A percentile compares a stretch with the other conserved stretches of the same genome.
Conservation (phyloP, 2,113 vertebrate genomes). For the Dipodomys ordii region DNA sequence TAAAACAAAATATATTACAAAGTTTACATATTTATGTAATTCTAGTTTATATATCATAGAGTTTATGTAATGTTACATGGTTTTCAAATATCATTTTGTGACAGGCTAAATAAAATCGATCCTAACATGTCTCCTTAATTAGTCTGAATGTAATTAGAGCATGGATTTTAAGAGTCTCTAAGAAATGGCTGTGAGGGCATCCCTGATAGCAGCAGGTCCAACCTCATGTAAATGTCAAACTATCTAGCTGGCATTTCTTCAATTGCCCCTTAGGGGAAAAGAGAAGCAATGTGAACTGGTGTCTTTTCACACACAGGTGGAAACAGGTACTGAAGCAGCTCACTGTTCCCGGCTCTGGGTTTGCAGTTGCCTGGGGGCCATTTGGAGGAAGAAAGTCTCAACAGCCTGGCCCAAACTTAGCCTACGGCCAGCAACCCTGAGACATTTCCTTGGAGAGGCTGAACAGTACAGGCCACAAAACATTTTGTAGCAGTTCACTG, state of each 20-base stretch:
- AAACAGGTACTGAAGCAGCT: neutral
- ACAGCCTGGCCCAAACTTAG: neutral
- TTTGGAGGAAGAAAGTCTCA: neutral
- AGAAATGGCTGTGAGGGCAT: neutral
- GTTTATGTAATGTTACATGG: neutral
- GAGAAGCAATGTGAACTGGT: slow-evolving; percentile 9
- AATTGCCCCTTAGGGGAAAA: slow-evolving; percentile 2
- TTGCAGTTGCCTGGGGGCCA: neutral
- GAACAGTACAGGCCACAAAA: neutral
- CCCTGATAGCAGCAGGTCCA: neutral
- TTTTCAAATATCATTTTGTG: slow-evolving; percentile 21
- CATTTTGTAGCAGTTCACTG: neutral
- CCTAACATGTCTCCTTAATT: neutral
- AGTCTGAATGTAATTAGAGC: neutral
- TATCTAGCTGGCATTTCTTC: neutral
- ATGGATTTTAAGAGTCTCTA: slow-evolving; percentile 37
- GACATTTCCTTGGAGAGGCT: neutral
- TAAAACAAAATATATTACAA: no score
- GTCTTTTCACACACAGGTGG: neutral
- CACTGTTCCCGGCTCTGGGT: neutral
- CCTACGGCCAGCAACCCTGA: neutral
- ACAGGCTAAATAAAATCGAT: slow-evolving; percentile 20
- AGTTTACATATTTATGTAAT: no score
- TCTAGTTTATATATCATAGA: no score
- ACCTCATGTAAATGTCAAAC: slow-evolving; percentile 40